Base-by-base conservation (phyloP, 2,888 invertebrate species). In the Aphelenchoides bicaudatus region DNA sequence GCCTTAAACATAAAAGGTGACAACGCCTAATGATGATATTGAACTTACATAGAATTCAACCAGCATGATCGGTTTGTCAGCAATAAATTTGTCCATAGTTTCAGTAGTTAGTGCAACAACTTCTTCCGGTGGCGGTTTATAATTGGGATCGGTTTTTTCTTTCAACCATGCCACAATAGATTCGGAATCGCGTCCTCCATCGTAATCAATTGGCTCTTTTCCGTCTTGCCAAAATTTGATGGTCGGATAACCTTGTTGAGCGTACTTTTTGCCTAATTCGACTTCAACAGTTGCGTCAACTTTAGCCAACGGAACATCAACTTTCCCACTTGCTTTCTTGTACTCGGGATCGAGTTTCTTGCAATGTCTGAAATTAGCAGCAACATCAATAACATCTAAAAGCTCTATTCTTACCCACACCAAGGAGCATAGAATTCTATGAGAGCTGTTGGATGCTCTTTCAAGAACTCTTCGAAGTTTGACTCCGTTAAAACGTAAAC, bases 351-450 rank as follows among this genome's bases (percentile, higher is more conserved):
- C 80, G 47, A 83, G 70, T 34, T 71, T 67, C 67, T 83, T 82
- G 71, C 83, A 84, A 62, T 83, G 83, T 4, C 82, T 83, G 75
- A 83, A 84, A 82, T 83, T 38, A 30, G 65, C 28, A 10, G 53
- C 10, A 13, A 31, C 37, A 1, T 59, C n/a, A 55, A 23, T n/a
- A n/a, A 1, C 2, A 58, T 59, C 55, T 13, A 57, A 19, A 16
- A 38, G 13, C 16, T 13, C 34, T 13, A 34, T 13, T 34, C 39
- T 43, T 53, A 10, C 25, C 29, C 79, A 71, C 71, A 83, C 84
- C 84, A 84, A 27, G 84, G 84, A n/a, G 84, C 84, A 76, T 84
- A 85, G 70, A 85, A 85, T 70, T 84, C 84, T 16, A 85, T 82
- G 30, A 85, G 77, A 13, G 82, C 74, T 13, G 79, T 79, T 34